These are phyloP conservation scores for Sinocyclocheilus anophthalmus DNA, from an alignment of 2,113 vertebrate genomes.

Conservation along the genomic window DNA sequence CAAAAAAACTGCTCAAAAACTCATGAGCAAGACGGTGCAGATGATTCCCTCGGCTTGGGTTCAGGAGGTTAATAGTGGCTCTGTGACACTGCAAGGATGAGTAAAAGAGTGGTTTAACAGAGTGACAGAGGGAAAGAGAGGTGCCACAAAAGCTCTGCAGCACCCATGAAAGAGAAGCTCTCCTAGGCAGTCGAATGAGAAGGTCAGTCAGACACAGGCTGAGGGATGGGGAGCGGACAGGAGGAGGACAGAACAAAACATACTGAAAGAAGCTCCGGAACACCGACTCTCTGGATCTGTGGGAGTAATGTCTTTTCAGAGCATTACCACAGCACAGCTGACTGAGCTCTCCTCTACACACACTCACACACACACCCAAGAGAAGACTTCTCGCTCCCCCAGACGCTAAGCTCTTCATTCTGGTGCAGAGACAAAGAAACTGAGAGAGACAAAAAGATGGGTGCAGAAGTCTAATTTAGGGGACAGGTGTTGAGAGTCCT, in stretches of 20 bases:
- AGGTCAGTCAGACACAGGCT: conserved; percentile 4
- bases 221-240: neutral
- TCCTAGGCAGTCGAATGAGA: neutral
- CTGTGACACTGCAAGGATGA: neutral
- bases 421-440: neutral
- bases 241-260: conserved; percentile 25
- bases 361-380: neutral
- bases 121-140: neutral
- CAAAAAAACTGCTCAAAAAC: neutral
- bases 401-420: neutral
- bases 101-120: neutral
- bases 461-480: conserved; percentile 8
- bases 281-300: neutral
- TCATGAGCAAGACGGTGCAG: neutral
- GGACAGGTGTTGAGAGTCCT: conserved; percentile 12
- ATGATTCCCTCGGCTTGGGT: neutral
- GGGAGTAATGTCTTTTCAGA: neutral
- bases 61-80: neutral
- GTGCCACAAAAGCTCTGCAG: conserved; percentile 1
- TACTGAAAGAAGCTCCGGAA: conserved; percentile 3
- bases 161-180: neutral
- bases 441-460: neutral
- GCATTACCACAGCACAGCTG: neutral
- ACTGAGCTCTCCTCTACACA: neutral
- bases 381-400: neutral